Evolutionary conservation across 2,888 invertebrate genomes (phyloP).

Genomic region (Prostheceraeus crozeri): DNA sequence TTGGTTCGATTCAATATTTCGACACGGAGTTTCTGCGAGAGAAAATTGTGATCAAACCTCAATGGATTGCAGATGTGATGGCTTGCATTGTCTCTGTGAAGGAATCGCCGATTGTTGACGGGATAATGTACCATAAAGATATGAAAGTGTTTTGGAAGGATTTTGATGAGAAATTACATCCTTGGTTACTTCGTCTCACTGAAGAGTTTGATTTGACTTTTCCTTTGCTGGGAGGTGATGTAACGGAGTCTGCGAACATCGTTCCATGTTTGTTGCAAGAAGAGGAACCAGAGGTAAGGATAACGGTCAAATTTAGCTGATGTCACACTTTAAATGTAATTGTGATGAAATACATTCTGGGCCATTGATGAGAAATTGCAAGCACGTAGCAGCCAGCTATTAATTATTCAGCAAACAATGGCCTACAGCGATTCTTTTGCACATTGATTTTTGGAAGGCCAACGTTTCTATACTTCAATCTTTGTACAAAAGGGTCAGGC

Average conservation of each 20-base stretch:
- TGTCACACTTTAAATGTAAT: no score
- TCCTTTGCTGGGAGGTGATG: conserved; percentile 32
- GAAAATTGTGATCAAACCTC: conserved; percentile 53
- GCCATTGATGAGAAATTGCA: no score
- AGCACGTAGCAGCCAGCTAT: no score
- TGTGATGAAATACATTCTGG: no score
- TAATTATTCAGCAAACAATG: no score
- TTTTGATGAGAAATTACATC: conserved; percentile 40
- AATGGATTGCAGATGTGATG: conserved; percentile 56
- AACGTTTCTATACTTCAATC: no score
- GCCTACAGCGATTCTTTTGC: no score
- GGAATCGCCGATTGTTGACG: conserved; percentile 51
- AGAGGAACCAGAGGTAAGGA: conserved; percentile 40
- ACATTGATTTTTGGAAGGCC: no score
- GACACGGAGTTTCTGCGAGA: conserved; percentile 48
- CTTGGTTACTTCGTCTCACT: conserved; percentile 41
- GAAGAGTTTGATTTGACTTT: conserved; percentile 43
- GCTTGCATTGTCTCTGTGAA: conserved; percentile 53
- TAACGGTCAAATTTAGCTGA: no score
- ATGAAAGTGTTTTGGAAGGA: conserved; percentile 49
- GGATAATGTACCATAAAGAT: conserved; percentile 48
- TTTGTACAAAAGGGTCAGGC: no score
- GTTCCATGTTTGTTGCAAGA: conserved; percentile 42
- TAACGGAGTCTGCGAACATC: conserved; percentile 31
- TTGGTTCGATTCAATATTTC: conserved; percentile 55